phyloP scores from a whole-genome alignment of 1,140 invertebrate genomes.

The Ridgeia piscesae region DNA sequence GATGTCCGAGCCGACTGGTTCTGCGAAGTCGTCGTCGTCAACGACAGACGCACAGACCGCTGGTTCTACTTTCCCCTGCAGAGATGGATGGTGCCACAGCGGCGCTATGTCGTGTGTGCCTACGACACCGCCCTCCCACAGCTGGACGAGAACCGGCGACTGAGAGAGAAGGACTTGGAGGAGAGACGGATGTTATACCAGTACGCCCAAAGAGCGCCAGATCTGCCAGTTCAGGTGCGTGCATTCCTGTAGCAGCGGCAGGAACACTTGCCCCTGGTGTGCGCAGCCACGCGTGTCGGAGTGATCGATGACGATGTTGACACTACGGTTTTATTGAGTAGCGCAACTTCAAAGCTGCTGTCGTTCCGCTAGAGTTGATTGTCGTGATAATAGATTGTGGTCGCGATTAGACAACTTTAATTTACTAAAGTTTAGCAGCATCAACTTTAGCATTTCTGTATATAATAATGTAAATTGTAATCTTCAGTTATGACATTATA shows the following conservation, averaged over 20 bases:
- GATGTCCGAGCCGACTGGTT: constrained; percentile 56
- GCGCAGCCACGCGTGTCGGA: neutral
- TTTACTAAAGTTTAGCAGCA: neutral
- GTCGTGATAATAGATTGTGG: neutral
- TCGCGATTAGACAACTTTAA: neutral
- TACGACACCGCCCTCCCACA: constrained; percentile 60
- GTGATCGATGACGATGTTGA: neutral
- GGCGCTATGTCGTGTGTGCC: constrained; percentile 55
- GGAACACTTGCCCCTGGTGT: neutral
- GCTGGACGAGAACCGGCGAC: constrained; percentile 49
- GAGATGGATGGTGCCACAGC: constrained; percentile 56
- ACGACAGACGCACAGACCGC: constrained; percentile 46
- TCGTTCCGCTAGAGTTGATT: neutral
- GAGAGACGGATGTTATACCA: constrained; percentile 53
- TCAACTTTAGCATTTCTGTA: neutral
- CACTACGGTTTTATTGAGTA: neutral
- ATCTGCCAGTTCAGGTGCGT: constrained; percentile 57
- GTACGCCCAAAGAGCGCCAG: constrained; percentile 47
- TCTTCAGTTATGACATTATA: too few species aligned
- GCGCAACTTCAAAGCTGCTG: neutral
- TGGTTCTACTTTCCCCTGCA: constrained; percentile 58
- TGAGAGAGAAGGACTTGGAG: constrained; percentile 53
- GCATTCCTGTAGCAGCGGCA: neutral
- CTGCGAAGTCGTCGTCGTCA: constrained; percentile 55
- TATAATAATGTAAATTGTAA: neutral